A percentile compares a stretch with the other conserved stretches of the same genome.
Evolutionary conservation across 1,140 invertebrate genomes (phyloP).

Genomic region (Lordiphosa clarofinis): DNA sequence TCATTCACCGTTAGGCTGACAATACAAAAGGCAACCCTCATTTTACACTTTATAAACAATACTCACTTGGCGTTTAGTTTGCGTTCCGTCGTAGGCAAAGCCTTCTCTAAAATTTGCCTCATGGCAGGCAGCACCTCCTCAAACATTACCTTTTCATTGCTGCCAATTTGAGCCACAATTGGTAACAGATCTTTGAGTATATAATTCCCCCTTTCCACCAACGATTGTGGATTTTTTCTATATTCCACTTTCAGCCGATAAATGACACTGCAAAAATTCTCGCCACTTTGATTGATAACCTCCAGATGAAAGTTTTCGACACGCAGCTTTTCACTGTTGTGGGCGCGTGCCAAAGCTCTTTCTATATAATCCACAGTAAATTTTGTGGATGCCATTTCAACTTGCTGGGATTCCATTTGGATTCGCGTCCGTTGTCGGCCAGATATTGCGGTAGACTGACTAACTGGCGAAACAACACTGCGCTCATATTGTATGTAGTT

Average conservation of each 20-base stretch:
- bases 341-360: slow-evolving; percentile 42
- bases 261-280: slow-evolving; percentile 64
- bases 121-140: slow-evolving; percentile 50
- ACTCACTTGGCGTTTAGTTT: slow-evolving; percentile 55
- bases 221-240: slow-evolving; percentile 19
- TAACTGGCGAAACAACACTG: neutral
- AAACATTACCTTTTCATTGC: slow-evolving; percentile 51
- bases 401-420: neutral
- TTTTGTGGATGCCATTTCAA: slow-evolving; percentile 7
- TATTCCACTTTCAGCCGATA: slow-evolving; percentile 46
- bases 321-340: slow-evolving; percentile 26
- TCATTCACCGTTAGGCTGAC: too few relatives aligned
- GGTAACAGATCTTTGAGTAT: slow-evolving; percentile 55
- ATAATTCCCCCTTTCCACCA: slow-evolving; percentile 24
- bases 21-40: too few relatives aligned
- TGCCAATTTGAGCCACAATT: slow-evolving; percentile 39
- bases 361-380: slow-evolving; percentile 33
- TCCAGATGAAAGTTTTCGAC: slow-evolving; percentile 35
- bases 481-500: neutral
- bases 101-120: slow-evolving; percentile 19
- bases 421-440: slow-evolving; percentile 16
- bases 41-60: too few relatives aligned
- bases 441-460: slow-evolving; percentile 32
- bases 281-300: slow-evolving; percentile 34
- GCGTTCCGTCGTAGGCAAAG: slow-evolving; percentile 6